Base-by-base conservation (phyloP, 2,797 vertebrate species). In the Sebastes aleutianus region DNA sequence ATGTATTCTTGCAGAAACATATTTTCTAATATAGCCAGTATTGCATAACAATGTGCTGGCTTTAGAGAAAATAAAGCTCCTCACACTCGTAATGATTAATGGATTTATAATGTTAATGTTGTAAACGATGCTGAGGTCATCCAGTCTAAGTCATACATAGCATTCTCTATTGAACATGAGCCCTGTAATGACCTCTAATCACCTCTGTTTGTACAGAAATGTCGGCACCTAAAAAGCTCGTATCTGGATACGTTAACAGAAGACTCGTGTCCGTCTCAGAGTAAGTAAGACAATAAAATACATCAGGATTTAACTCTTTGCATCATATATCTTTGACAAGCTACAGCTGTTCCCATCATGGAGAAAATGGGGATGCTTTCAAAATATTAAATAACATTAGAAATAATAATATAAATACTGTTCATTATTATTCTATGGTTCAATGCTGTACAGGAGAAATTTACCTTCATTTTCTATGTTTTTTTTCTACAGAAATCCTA, bases 231-330 rank as follows among this genome's bases (percentile, higher is more conserved):
- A 68, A 39, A 14, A 70, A 18, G 1, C 3, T 18, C 0, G 0
- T 1, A 2, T 1, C 18, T 1, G 85, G 62, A 0, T 93, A 93
- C 13, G 0, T 87, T 1, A 0, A 0, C 6, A 84, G 56, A 50
- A 56, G 0, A 0, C 2, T 26, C 1, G 1, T 24, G n/a, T 12
- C 16, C 4, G 0, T 84, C 7, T 83, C 87, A 16, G 0, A 5
- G 91, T 93, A 77, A 90, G 89, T 85, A 47, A 34, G n/a, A 54
- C 3, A 9, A 14, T 20, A 32, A 47, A 16, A 43, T 13, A 3
- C 9, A 29, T 32, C 14, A 27, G 2, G 3, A 57, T 18, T 14
- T 24, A 69, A 20, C 10, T 1, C 18, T 14, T n/a, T n/a, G 27
- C 3, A 31, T 39, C 7, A 13, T 8, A 10, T 5, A n/a, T 27